phyloP scores from a whole-genome alignment of 1,140 invertebrate genomes.

The Lucilia sericata region DNA sequence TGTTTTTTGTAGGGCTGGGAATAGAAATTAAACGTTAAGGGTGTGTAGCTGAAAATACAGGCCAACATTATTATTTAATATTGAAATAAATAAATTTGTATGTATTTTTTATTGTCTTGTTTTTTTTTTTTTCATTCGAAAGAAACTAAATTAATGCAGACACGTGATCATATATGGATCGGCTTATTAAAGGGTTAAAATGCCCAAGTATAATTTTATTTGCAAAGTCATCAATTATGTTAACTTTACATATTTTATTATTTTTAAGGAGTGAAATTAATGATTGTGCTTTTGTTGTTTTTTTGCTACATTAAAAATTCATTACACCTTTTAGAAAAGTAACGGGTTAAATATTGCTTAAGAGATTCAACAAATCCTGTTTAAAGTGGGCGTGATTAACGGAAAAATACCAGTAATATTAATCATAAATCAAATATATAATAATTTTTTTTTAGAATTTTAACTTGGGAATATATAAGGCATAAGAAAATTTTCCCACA shows the following conservation, averaged over 20 bases:
- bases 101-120: not conserved
- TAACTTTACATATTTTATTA: not conserved
- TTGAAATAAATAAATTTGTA: not conserved
- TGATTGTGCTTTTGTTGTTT: not conserved
- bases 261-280: conserved; percentile 30
- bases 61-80: not conserved
- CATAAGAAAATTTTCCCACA: no score
- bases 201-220: not conserved
- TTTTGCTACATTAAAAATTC: conserved; percentile 48
- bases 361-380: not conserved
- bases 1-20: not conserved
- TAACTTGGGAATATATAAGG: not conserved
- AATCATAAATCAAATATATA: conserved; percentile 28
- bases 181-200: conserved; percentile 30
- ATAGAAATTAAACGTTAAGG: not conserved
- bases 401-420: not conserved
- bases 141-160: not conserved
- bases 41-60: not conserved
- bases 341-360: not conserved
- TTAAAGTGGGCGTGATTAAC: conserved; percentile 22
- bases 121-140: not conserved
- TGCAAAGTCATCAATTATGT: conserved; percentile 46
- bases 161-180: conserved; percentile 27
- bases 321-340: conserved; percentile 37
- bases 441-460: not conserved